Evolutionary conservation across 2,888 invertebrate species (phyloP), one percentile per base, ranked within the genome.

Genomic region (Drosophila falleni): DNA sequence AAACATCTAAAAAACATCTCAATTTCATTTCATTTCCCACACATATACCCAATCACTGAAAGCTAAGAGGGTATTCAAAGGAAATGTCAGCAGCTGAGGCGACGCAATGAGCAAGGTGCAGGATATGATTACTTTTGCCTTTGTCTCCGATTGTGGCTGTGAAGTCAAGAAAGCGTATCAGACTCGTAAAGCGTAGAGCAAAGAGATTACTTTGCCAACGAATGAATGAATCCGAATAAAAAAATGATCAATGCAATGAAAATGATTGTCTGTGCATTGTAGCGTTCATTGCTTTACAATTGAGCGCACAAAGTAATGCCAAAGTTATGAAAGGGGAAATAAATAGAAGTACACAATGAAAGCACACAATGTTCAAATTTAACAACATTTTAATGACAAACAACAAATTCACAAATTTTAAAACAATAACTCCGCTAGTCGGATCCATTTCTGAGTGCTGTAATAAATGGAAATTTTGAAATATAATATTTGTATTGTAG

Each of bases 131-230:
- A 90, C 89, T 90, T 85, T 81, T 84, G 74, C 70, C 71, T 78
- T 78, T 83, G 80, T 79, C 71, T 64, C 59, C 68, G 74, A 73
- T 74, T 61, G 67, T 69, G 50, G 69, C 74, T 75, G 68, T 74
- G 75, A 73, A 75, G 75, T 83, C 76, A 87, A 73, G 80, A 62
- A 70, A 69, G 73, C 81, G 66, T 80, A 58, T 49, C 58, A 50
- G 26, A 58, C 16, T 44, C 44, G 42, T n/a, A 44, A 33, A 61
- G 74, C 72, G 60, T n/a, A 79, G 81, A 81, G 76, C 79, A 84
- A 84, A 90, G 90, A 86, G 89, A 91, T 90, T 91, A 91, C 89
- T 91, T 90, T 90, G 86, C 89, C 84, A 90, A 90, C 91, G 91
- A 91, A 83, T 90, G 91, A 90, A 86, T 84, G 87, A 77, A 82